Evolutionary conservation across 2,888 invertebrate genomes (phyloP), one percentile per base, ranked within the genome.

Genomic region (Drosophila prolongata): DNA sequence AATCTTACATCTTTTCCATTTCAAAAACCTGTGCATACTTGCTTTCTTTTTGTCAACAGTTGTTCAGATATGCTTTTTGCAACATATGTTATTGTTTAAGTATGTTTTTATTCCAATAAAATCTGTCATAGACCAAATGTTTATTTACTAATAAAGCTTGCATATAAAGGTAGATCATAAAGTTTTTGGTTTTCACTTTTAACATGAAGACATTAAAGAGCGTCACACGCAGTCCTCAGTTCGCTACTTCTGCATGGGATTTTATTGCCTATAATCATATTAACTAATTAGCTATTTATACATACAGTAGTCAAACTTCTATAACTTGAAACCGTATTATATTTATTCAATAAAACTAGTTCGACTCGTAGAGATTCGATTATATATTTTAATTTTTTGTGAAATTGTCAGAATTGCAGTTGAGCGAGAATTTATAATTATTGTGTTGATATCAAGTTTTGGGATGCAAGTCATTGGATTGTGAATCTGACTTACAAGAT

Each of bases 121-220:
- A 49, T 49, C 24, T 11, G 34, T 8, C 1, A 49, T 19, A 35
- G 19, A 13, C 4, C 49, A 35, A 35, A 49, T 49, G 49, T 35
- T 49, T 49, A 35, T 19, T 35, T 11, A 16, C 47, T 2, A 34
- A 47, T 16, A 47, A 47, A 47, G 14, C 27, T n/a, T 46, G 46
- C 27, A n/a, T n/a, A n/a, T 27, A 27, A 46, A 27, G 8, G 46
- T 27, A 6, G 11, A 5, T n/a, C 14, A 14, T 27, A 30, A 30
- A 47, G 30, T n/a, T 30, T 47, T 47, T 14, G 47, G 30, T 34
- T 47, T 47, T 47, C 47, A 34, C 47, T 47, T 47, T 47, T 2
- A 11, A 3, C 11, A 14, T 11, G 3, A 3, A 30, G n/a, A 14
- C 30, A 14, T 10, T 6, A 6, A 47, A 30, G n/a, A 46, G 10